Evolutionary conservation across 1,140 invertebrate genomes (phyloP).

Genomic region (Nasonia vitripennis): DNA sequence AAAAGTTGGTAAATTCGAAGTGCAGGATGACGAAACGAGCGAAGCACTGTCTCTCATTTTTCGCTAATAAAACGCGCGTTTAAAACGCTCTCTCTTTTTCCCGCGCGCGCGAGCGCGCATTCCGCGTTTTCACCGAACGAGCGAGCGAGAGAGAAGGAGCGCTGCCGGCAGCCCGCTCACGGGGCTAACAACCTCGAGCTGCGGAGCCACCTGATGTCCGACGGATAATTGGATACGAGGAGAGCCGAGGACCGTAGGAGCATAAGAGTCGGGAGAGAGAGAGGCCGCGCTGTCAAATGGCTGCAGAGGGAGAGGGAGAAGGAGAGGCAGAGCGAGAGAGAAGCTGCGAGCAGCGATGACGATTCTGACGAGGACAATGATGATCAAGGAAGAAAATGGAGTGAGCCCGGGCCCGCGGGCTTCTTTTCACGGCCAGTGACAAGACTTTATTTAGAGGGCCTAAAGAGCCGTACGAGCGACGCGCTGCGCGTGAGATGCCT

Average conservation of each 20-base stretch:
- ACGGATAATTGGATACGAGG: slow-evolving; percentile 58
- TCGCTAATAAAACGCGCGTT: background rate
- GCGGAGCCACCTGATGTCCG: slow-evolving; percentile 40
- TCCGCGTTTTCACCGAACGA: background rate
- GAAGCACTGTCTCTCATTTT: background rate
- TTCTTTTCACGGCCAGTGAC: slow-evolving; percentile 19
- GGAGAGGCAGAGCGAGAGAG: slow-evolving; percentile 6
- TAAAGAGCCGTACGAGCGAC: slow-evolving; percentile 32
- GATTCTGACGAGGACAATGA: slow-evolving; percentile 36
- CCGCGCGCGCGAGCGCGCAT: slow-evolving; percentile 5
- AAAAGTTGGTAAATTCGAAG: background rate
- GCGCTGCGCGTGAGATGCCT: background rate
- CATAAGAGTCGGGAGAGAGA: slow-evolving; percentile 41
- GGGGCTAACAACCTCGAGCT: slow-evolving; percentile 52
- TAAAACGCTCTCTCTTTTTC: slow-evolving; percentile 36
- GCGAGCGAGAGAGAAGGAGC: slow-evolving; percentile 1
- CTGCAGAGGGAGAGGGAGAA: slow-evolving; percentile 6
- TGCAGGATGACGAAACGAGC: background rate
- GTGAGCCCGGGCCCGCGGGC: slow-evolving; percentile 20
- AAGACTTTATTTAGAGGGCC: slow-evolving; percentile 42
- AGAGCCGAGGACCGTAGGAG: slow-evolving; percentile 30
- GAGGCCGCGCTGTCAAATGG: background rate
- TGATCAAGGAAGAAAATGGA: slow-evolving; percentile 36
- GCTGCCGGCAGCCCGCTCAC: slow-evolving; percentile 35
- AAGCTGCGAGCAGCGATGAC: background rate